Conservation (phyloP, 2,113 vertebrate species). For the Capra hircus region DNA sequence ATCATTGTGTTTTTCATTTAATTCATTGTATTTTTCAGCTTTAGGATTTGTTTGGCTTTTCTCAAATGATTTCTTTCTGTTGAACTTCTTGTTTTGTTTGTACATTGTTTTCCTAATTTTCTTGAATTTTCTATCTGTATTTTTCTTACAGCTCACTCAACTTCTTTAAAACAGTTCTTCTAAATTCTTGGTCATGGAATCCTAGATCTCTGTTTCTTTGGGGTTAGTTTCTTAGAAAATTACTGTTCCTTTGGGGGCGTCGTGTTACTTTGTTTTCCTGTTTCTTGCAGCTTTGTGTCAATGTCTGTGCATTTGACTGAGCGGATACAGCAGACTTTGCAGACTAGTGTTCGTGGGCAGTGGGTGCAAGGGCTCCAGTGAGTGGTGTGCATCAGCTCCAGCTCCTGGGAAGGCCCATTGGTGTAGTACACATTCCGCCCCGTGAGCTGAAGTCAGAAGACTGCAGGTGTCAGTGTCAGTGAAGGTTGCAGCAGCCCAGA, state of each 20-base stretch:
- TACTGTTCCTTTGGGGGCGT: background rate
- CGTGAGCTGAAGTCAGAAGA: background rate
- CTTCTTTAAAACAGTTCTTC: background rate
- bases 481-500: background rate
- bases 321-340: background rate
- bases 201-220: background rate
- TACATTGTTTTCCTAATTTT: background rate
- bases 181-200: background rate
- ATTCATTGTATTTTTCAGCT: background rate
- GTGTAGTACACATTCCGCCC: background rate
- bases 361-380: background rate
- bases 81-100: background rate
- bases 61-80: background rate
- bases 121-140: background rate
- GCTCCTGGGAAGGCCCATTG: background rate
- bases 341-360: background rate
- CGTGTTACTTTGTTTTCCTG: background rate
- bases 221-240: background rate
- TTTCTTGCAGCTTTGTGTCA: background rate
- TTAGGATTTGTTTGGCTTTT: background rate
- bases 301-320: background rate
- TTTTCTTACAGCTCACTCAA: background rate
- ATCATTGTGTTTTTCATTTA: background rate
- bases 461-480: background rate
- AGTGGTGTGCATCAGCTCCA: background rate